Conservation (phyloP, 2,797 vertebrate genomes). For the Chloroceryle amazona region DNA sequence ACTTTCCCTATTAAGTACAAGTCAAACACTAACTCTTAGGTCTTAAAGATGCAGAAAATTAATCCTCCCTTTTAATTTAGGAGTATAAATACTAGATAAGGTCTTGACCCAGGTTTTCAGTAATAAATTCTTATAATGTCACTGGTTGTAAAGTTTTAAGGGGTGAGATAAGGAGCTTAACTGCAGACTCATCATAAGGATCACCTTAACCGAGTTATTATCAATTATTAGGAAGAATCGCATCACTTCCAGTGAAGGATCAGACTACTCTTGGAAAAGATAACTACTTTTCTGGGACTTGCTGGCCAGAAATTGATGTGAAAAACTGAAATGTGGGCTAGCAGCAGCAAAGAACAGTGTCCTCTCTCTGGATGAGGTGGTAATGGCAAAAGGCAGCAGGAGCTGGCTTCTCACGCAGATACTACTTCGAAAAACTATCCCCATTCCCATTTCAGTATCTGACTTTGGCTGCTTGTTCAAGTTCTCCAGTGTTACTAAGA, state of each 20-base stretch:
- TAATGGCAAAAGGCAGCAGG: background rate
- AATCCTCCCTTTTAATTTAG: background rate
- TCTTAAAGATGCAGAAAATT: background rate
- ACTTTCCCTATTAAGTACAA: background rate
- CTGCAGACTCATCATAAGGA: background rate
- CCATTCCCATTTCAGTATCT: background rate
- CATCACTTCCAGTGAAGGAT: background rate
- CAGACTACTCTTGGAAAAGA: background rate
- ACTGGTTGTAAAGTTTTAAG: background rate
- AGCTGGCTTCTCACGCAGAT: fast-evolving
- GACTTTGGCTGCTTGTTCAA: background rate
- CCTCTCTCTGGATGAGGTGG: fast-evolving
- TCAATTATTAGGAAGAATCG: background rate
- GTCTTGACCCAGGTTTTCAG: background rate
- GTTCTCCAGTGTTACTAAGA: background rate
- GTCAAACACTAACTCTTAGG: background rate
- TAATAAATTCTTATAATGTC: background rate
- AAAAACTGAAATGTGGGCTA: background rate
- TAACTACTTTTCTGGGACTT: background rate
- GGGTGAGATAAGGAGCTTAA: background rate
- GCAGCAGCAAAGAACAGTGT: background rate
- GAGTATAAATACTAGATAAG: background rate
- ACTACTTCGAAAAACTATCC: background rate
- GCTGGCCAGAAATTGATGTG: background rate
- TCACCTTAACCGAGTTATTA: background rate